A percentile compares a stretch with the other conserved stretches of the same genome.
These are phyloP conservation scores for Zeus faber DNA, from an alignment of 2,113 vertebrate species.

Conservation along the genomic window DNA sequence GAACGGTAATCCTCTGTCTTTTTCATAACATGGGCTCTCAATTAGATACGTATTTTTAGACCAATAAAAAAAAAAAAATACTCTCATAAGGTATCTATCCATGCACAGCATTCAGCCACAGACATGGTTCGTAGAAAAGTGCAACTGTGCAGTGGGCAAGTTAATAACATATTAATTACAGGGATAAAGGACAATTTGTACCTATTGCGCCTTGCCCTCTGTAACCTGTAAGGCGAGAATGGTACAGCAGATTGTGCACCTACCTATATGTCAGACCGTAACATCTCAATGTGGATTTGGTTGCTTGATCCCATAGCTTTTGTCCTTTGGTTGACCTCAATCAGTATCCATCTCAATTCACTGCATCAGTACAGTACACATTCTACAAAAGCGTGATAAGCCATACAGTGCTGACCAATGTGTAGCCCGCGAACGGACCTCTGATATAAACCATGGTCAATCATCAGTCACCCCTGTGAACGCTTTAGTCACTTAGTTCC, in stretches of 20 bases:
- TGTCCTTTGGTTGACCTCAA: slow-evolving; percentile 1
- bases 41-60: too few relatives aligned
- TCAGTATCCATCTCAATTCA: neutral
- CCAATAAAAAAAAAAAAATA: too few relatives aligned
- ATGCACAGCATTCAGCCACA: too few relatives aligned
- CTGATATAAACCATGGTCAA: slow-evolving; percentile 16
- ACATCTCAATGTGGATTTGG: neutral
- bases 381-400: neutral
- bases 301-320: neutral
- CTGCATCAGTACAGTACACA: neutral
- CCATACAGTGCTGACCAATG: neutral
- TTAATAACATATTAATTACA: too few relatives aligned
- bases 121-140: too few relatives aligned
- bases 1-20: too few relatives aligned
- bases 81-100: too few relatives aligned
- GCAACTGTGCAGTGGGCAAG: too few relatives aligned
- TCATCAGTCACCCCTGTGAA: slow-evolving; percentile 12
- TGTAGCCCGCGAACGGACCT: slow-evolving; percentile 15
- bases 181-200: too few relatives aligned
- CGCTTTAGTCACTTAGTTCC: slow-evolving; percentile 13
- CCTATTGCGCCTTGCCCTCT: too few relatives aligned
- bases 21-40: too few relatives aligned
- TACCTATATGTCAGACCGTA: neutral
- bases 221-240: too few relatives aligned
- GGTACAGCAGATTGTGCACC: neutral